phyloP scores from a whole-genome alignment of 2,888 invertebrate species.

The Eristalinus aeneus region DNA sequence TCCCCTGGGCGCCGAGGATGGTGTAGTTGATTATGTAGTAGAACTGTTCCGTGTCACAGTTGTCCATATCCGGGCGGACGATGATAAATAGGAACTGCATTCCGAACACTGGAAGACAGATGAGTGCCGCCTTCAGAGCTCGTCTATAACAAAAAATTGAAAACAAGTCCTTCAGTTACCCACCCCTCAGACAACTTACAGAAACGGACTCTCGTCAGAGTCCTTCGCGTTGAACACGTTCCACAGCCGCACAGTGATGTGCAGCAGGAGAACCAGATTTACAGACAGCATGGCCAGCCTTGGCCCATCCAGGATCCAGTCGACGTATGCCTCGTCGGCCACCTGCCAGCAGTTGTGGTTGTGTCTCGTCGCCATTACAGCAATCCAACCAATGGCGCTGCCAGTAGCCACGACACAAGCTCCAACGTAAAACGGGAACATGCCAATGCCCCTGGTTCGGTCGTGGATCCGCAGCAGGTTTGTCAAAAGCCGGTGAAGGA shows the following conservation, averaged over 20 bases:
- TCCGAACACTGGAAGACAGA: slow-evolving; percentile 87
- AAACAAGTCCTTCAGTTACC: neutral
- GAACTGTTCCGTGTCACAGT: slow-evolving; percentile 82
- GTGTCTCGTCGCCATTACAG: slow-evolving; percentile 81
- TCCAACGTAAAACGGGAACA: slow-evolving; percentile 81
- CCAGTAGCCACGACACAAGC: slow-evolving; percentile 81
- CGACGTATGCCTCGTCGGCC: slow-evolving; percentile 82
- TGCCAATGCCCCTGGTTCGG: slow-evolving; percentile 76
- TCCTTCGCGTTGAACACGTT: slow-evolving; percentile 82
- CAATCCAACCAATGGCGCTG: slow-evolving; percentile 83
- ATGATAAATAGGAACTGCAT: slow-evolving; percentile 85
- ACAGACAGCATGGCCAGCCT: slow-evolving; percentile 83
- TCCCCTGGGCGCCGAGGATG: slow-evolving; percentile 84
- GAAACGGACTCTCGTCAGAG: slow-evolving; percentile 53
- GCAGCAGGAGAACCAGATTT: slow-evolving; percentile 84
- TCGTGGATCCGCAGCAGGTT: slow-evolving; percentile 82
- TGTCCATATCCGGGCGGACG: slow-evolving; percentile 82
- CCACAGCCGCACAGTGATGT: slow-evolving; percentile 85
- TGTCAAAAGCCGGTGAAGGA: slow-evolving; percentile 85
- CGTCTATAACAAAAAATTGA: slow-evolving; percentile 79
- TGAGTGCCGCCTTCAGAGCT: slow-evolving; percentile 85
- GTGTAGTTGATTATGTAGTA: slow-evolving; percentile 84
- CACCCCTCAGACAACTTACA: slow-evolving; percentile 44
- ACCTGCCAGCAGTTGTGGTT: slow-evolving; percentile 85
- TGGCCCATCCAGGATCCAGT: slow-evolving; percentile 85